These are phyloP conservation scores for Meganola albula DNA, from an alignment of 2,888 invertebrate genomes.

Conservation along the genomic window DNA sequence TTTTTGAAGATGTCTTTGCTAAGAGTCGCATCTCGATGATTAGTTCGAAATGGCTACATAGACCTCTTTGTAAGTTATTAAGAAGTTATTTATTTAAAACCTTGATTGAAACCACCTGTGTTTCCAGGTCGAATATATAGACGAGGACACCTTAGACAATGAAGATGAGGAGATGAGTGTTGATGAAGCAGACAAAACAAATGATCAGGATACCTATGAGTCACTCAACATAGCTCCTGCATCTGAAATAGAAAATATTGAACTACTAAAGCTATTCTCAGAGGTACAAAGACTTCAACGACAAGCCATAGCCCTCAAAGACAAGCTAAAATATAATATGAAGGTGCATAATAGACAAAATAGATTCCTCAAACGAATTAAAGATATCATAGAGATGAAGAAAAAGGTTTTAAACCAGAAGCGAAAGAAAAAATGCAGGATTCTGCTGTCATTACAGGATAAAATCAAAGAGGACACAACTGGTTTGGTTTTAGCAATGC, in stretches of 20 bases:
- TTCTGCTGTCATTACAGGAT: conserved; percentile 60
- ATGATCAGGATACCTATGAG: conserved; percentile 29
- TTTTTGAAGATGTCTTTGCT: no score
- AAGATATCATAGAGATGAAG: conserved; percentile 58
- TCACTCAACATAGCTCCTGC: conserved; percentile 21
- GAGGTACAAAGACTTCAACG: conserved; percentile 65
- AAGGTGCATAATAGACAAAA: conserved; percentile 56
- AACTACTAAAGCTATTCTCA: conserved; percentile 57
- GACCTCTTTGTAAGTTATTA: no score
- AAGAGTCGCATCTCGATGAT: no score
- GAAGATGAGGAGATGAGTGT: conserved; percentile 46
- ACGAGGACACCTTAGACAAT: conserved; percentile 61
- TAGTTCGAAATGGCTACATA: no score
- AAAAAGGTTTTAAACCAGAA: conserved; percentile 56
- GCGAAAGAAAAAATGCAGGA: conserved; percentile 63
- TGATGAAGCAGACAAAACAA: no score
- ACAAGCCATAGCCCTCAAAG: conserved; percentile 49
- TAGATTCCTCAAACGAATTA: conserved; percentile 46
- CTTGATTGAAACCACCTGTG: not conserved
- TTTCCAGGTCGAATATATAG: conserved; percentile 66
- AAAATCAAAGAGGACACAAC: conserved; percentile 65
- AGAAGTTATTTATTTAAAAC: no score
- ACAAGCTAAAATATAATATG: conserved; percentile 58
- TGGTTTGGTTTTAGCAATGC: conserved; percentile 66
- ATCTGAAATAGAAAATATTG: conserved; percentile 36